Evolutionary conservation across 2,113 vertebrate species (phyloP), one percentile per base, ranked within the genome.

Genomic region (Solea senegalensis): DNA sequence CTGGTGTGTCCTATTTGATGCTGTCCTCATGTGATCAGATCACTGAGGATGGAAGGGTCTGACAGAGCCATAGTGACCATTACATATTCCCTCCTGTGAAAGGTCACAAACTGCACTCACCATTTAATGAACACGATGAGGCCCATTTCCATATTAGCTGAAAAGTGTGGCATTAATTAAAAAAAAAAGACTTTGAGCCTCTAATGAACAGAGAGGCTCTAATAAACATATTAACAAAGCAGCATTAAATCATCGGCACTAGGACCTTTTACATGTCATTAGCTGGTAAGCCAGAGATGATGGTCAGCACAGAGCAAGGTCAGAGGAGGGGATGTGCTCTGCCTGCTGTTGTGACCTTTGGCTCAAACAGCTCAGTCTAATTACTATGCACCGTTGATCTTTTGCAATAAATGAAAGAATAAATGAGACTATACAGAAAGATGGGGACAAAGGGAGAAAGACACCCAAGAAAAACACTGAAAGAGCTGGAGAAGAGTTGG

Each of bases 141-240:
- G 48, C 52, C 27, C n/a, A 6, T 49, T 66, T 41, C 40, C 21
- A 66, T 78, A 80, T 74, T 41, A 83, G 69, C 44, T 8, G 53
- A 70, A 39, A 66, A 76, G 11, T 7, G 2, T 10, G 0, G 50
- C 49, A 4, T 65, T 40, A 58, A 60, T 28, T 13, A 14, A 11
- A 54, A 68, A 74, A 60, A 6, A 27, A 4, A 43, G n/a, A 57
- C 48, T 52, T 40, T 34, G 41, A 69, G 28, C 26, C 46, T 64
- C 60, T 57, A 59, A 86, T 86, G 21, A 21, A 21, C 21, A 21
- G 21, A 21, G 21, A 21, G 21, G 34, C 5, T 34, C 73, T 72
- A 62, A 84, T 76, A 75, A 89, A 89, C 65, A 73, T 62, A 83
- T 82, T 80, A 64, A 80, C 71, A 72, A 71, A 83, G 60, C n/a